phyloP scores from a whole-genome alignment of 2,888 invertebrate genomes.

The Strigamia maritima region DNA sequence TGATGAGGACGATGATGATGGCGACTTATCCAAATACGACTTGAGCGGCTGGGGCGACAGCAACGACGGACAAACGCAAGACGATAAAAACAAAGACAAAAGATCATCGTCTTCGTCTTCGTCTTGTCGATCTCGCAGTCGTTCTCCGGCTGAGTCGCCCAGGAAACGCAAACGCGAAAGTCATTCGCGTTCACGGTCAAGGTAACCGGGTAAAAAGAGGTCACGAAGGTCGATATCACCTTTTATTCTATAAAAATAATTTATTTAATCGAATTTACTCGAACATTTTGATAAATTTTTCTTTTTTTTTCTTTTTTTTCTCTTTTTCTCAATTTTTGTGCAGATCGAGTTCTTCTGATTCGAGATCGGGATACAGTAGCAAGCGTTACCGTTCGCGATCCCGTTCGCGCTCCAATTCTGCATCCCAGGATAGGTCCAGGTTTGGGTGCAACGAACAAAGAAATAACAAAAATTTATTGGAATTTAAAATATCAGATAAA shows the following conservation, averaged over 20 bases:
- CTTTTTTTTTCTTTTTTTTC: not conserved
- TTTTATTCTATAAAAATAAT: not conserved
- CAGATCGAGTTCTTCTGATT: slow-evolving; percentile 40
- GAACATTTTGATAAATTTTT: not conserved
- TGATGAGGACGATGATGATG: slow-evolving; percentile 59
- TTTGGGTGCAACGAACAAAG: slow-evolving; percentile 33
- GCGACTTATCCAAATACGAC: slow-evolving; percentile 74
- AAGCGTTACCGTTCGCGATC: slow-evolving; percentile 35
- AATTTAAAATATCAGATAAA: not conserved
- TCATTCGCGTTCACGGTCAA: slow-evolving; percentile 42
- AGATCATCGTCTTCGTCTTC: not conserved
- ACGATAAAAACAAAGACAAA: slow-evolving; percentile 26
- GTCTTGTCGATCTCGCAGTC: slow-evolving; percentile 4
- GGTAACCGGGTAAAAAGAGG: slow-evolving; percentile 42
- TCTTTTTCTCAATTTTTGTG: slow-evolving; percentile 9
- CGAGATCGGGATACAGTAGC: slow-evolving; percentile 34
- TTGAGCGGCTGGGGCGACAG: slow-evolving; percentile 66
- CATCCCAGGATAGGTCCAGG: slow-evolving; percentile 41
- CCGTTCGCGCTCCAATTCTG: slow-evolving; percentile 35
- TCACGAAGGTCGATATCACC: slow-evolving; percentile 42
- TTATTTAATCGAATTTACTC: not conserved
- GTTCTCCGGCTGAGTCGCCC: not conserved
- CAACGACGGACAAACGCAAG: slow-evolving; percentile 51
- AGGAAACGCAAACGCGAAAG: slow-evolving; percentile 35
- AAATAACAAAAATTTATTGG: not conserved